Conservation (phyloP, 2,797 vertebrate species). For the Rhadinocentrus ornatus region DNA sequence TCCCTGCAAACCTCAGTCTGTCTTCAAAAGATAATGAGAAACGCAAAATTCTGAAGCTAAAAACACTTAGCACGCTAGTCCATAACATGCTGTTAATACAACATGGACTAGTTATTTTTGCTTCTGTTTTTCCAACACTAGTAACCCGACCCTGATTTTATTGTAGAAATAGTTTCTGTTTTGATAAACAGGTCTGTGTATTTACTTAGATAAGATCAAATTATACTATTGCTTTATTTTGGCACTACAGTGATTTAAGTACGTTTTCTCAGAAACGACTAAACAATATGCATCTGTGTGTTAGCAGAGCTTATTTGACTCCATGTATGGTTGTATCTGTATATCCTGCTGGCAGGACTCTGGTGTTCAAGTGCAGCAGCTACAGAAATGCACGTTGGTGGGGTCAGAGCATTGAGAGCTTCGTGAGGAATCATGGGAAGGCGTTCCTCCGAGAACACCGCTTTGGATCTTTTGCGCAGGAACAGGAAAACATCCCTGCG, state of each 20-base stretch:
- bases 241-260: too few species aligned
- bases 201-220: background rate
- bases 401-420: constrained; percentile 94
- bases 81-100: background rate
- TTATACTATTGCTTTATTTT: background rate
- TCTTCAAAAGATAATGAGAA: background rate
- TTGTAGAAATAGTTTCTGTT: too few species aligned
- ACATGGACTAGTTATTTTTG: too few species aligned
- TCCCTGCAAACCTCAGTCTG: background rate
- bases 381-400: constrained; percentile 96
- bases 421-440: constrained; percentile 87
- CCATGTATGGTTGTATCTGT: background rate
- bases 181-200: background rate
- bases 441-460: constrained; percentile 91
- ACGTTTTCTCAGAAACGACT: background rate
- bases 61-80: background rate
- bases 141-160: constrained; percentile 2
- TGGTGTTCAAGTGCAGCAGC: constrained; percentile 96
- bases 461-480: constrained; percentile 91
- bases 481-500: constrained; percentile 87
- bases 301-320: background rate
- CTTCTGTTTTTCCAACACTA: constrained; percentile 9
- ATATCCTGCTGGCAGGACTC: constrained; percentile 78
- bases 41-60: too few species aligned
- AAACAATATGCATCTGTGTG: background rate